Conservation (phyloP, 2,797 vertebrate species). For the Limnodromus scolopaceus region DNA sequence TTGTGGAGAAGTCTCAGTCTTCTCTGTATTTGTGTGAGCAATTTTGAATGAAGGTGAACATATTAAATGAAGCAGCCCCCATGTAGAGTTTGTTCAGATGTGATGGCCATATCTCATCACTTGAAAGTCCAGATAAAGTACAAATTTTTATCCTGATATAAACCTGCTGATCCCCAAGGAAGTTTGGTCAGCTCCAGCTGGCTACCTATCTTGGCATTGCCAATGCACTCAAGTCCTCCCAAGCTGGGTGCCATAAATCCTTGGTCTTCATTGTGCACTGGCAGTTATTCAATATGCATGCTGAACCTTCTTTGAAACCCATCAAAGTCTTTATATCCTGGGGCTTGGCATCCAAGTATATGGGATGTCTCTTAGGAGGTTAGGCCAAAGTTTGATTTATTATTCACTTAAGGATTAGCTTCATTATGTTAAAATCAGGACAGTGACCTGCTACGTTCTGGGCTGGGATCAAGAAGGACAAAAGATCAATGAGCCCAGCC, state of each 20-base stretch:
- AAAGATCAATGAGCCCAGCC: neutral
- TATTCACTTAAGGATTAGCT: neutral
- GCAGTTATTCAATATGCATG: neutral
- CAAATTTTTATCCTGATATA: neutral
- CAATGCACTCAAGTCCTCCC: neutral
- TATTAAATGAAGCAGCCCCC: neutral
- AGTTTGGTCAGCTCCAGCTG: neutral
- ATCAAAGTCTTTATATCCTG: neutral
- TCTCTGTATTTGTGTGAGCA: neutral
- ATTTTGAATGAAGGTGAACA: neutral
- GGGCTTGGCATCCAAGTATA: neutral
- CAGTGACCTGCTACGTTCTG: neutral
- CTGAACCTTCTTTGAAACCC: neutral
- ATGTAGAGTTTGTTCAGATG: neutral
- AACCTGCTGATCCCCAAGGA: neutral
- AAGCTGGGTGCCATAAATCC: neutral
- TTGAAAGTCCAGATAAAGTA: neutral
- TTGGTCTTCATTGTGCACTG: neutral
- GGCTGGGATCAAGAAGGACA: neutral
- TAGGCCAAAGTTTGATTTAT: neutral
- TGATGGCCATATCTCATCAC: neutral
- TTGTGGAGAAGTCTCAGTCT: neutral
- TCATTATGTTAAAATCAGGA: neutral
- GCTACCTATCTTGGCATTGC: neutral
- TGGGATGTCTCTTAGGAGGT: neutral